Evolutionary conservation across 2,888 invertebrate genomes (phyloP).

Genomic region (Terebella lapidaria): DNA sequence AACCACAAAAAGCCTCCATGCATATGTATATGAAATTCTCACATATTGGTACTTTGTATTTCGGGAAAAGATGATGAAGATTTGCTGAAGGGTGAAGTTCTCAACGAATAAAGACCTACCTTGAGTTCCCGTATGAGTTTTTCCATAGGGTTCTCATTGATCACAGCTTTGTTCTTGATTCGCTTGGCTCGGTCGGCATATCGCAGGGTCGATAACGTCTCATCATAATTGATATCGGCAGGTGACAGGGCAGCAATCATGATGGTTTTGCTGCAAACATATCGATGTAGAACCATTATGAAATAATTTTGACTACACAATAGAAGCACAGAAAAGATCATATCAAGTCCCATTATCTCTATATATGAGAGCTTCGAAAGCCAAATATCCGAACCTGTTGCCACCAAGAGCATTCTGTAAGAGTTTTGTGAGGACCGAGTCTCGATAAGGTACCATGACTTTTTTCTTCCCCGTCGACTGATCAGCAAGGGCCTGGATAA

Average conservation of each 20-base stretch:
- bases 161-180: conserved; percentile 53
- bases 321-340: background rate
- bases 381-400: no score
- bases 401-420: conserved; percentile 54
- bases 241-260: conserved; percentile 55
- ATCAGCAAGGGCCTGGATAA: conserved; percentile 51
- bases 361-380: no score
- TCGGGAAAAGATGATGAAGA: no score
- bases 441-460: conserved; percentile 53
- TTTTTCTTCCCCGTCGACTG: conserved; percentile 52
- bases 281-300: no score
- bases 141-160: conserved; percentile 54
- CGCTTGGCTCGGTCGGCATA: conserved; percentile 54
- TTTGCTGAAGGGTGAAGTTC: no score
- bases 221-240: conserved; percentile 54
- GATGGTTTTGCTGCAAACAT: conserved; percentile 48
- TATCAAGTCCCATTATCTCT: no score
- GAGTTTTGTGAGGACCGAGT: conserved; percentile 53
- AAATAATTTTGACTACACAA: no score
- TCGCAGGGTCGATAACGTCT: conserved; percentile 49
- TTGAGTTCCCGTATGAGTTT: conserved; percentile 51
- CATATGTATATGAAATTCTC: no score
- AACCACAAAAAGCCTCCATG: no score
- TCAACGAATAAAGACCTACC: no score
- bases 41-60: no score